Percentiles rank a stretch among this genome's conserved stretches.
phyloP scores from a whole-genome alignment of 2,797 vertebrate species.

The Labroides dimidiatus region DNA sequence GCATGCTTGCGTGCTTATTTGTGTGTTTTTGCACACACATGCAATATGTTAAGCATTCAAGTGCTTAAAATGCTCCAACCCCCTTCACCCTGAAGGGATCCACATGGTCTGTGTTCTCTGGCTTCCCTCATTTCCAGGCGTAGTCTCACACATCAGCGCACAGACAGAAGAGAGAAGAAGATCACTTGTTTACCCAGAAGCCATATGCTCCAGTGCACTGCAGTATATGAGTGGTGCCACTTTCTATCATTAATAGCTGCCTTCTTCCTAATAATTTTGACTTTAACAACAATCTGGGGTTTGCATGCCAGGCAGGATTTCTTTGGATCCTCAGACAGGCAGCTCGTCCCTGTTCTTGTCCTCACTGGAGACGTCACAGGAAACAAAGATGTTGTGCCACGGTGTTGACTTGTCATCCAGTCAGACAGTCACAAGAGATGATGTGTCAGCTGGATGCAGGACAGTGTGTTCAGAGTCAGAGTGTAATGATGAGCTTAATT shows the following conservation, averaged over 20 bases:
- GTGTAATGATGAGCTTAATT: constrained; percentile 15
- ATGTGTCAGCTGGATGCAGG: constrained; percentile 22
- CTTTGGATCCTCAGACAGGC: constrained; percentile 48
- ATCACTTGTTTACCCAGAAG: constrained; percentile 56
- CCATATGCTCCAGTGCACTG: constrained; percentile 43
- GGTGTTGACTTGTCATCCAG: constrained; percentile 40
- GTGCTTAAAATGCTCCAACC: constrained; percentile 43
- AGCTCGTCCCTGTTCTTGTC: constrained; percentile 41
- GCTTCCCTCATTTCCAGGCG: constrained; percentile 52
- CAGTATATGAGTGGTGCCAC: constrained; percentile 44
- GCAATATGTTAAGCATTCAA: constrained; percentile 28
- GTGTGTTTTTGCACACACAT: constrained; percentile 19
- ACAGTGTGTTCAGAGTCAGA: constrained; percentile 13
- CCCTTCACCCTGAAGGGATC: constrained; percentile 55
- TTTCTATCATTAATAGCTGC: constrained; percentile 63
- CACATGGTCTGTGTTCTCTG: constrained; percentile 70
- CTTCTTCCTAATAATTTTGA: constrained; percentile 63
- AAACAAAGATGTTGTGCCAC: constrained; percentile 42
- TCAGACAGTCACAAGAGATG: constrained; percentile 28
- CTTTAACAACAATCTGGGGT: constrained; percentile 44
- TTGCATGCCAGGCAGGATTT: constrained; percentile 50
- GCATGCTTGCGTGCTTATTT: constrained; percentile 29
- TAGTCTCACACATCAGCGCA: constrained; percentile 61
- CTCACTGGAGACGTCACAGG: constrained; percentile 31
- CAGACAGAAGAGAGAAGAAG: constrained; percentile 52